Evolutionary conservation across 2,113 vertebrate species (phyloP).

Genomic region (Stercorarius parasiticus): DNA sequence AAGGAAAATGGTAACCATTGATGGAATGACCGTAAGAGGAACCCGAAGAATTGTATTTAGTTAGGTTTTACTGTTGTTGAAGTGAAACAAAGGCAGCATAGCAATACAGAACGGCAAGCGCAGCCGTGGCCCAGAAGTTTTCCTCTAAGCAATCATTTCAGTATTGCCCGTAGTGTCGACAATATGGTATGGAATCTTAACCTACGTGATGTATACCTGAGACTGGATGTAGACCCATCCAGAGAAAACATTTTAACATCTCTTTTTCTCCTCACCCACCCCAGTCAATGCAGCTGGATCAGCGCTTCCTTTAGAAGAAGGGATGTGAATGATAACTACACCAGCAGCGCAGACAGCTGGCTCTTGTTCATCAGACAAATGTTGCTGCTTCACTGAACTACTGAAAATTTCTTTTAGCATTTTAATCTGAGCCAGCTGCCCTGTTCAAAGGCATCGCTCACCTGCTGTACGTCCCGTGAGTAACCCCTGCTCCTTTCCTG

Average conservation of each 20-base stretch:
- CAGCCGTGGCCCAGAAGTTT: neutral
- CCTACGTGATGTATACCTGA: fast-evolving
- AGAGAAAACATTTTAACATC: neutral
- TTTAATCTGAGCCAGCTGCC: neutral
- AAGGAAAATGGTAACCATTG: neutral
- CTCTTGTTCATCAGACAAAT: neutral
- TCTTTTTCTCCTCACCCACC: neutral
- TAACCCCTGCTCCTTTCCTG: neutral
- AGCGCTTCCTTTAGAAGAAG: neutral
- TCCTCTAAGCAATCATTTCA: neutral
- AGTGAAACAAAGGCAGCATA: neutral
- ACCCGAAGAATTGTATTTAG: neutral
- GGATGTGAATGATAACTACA: neutral
- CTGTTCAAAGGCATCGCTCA: neutral
- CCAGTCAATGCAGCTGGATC: neutral
- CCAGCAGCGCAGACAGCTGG: neutral
- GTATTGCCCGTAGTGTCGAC: neutral
- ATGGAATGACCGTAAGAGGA: neutral
- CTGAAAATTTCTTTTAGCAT: neutral
- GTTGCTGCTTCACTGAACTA: neutral
- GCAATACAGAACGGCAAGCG: neutral
- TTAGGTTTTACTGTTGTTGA: neutral
- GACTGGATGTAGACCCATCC: neutral
- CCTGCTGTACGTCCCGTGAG: neutral
- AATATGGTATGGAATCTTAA: neutral